Base-by-base conservation (phyloP, 1,140 invertebrate species). In the Drosophila takahashii region DNA sequence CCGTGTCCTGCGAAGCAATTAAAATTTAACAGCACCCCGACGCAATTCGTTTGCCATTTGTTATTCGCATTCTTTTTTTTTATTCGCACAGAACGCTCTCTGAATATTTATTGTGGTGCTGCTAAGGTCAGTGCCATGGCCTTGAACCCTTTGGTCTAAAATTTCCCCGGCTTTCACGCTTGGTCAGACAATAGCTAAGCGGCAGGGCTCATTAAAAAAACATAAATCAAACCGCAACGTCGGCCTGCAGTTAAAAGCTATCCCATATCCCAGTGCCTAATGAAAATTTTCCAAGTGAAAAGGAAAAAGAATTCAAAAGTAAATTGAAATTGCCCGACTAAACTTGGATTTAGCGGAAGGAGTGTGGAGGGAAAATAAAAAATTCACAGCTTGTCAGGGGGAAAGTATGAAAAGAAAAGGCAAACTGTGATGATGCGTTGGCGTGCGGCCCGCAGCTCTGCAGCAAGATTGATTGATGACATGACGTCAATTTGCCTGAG, bases 401-500 rank as follows among this genome's bases (percentile, higher is more conserved):
- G 11, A 45, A 52, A 77, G 39, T 56, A 39, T 37, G 48, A 53
- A 16, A 53, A n/a, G 41, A 45, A 47, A 44, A 34, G 39, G n/a
- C 50, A 65, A 66, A 59, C 58, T 61, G 69, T 89, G 84, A 84
- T 85, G 77, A 77, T 85, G 77, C 72, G 72, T 64, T 70, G 58
- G 70, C 42, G 51, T 66, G 62, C 52, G 45, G 18, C 29, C 36
- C 32, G 37, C 76, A 62, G 57, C 79, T 81, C 62, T 86, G 83
- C 81, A 85, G 50, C 54, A 62, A 64, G 79, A 89, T 87, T 87
- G 84, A 87, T 87, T 87, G 79, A 87, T 87, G 84, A 87, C 84
- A 90, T 74, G 77, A 69, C 79, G 84, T 87, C 84, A 87, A 87
- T 89, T 87, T 79, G 73, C 77, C 67, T 37, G 44, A 65, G 79